Conservation (phyloP, 2,888 invertebrate genomes). For the Apodemia zela region DNA sequence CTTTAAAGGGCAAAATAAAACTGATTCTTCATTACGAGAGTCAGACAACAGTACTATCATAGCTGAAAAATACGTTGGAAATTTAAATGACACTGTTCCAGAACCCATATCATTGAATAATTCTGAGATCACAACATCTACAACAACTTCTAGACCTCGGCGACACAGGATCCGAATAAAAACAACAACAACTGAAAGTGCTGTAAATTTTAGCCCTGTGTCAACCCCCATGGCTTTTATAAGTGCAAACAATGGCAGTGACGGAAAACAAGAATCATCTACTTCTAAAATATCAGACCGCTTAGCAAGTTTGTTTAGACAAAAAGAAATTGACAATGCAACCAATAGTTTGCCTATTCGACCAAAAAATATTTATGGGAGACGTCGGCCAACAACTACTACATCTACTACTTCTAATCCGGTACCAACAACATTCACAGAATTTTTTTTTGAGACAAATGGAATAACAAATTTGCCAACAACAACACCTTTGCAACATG, state of each 20-base stretch:
- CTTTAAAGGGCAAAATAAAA: slow-evolving; percentile 70
- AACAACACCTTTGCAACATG: slow-evolving; percentile 36
- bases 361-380: slow-evolving; percentile 52
- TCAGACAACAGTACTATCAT: slow-evolving; percentile 45
- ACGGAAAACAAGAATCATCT: slow-evolving; percentile 40
- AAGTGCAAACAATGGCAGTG: slow-evolving; percentile 49
- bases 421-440: slow-evolving; percentile 32
- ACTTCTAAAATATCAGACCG: slow-evolving; percentile 53
- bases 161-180: slow-evolving; percentile 65
- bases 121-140: slow-evolving; percentile 40
- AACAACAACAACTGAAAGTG: slow-evolving; percentile 63
- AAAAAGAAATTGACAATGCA: slow-evolving; percentile 47
- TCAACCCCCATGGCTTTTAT: slow-evolving; percentile 37
- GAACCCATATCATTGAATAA: slow-evolving; percentile 44
- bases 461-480: slow-evolving; percentile 28
- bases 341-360: slow-evolving; percentile 47
- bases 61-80: slow-evolving; percentile 33
- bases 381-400: slow-evolving; percentile 65
- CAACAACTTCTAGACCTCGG: slow-evolving; percentile 40
- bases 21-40: slow-evolving; percentile 49
- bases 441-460: slow-evolving; percentile 22
- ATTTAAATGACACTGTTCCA: slow-evolving; percentile 41
- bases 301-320: slow-evolving; percentile 50
- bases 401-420: slow-evolving; percentile 35
- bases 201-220: slow-evolving; percentile 40